A percentile compares a stretch with the other conserved stretches of the same genome.
Evolutionary conservation across 2,888 invertebrate genomes (phyloP).

Genomic region (Prosopocoilus inquinatus): DNA sequence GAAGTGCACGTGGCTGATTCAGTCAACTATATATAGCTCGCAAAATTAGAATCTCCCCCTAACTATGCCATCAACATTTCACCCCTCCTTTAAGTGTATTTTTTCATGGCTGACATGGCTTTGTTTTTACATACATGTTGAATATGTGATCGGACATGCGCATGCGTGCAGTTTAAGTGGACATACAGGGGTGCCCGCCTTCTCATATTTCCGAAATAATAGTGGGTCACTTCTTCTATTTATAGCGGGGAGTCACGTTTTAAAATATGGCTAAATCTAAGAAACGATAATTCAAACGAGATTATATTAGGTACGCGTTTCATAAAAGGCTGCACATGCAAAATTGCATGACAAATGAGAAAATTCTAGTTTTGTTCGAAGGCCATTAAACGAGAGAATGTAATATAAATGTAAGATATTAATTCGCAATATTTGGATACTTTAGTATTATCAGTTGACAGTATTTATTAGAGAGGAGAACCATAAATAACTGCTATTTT

Average conservation of each 20-base stretch:
- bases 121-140: constrained; percentile 27
- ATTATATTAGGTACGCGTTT: background rate
- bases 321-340: background rate
- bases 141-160: constrained; percentile 23
- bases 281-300: no score
- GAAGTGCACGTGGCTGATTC: background rate
- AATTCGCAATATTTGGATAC: no score
- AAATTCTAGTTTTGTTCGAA: background rate
- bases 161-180: constrained; percentile 24
- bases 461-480: no score
- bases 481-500: no score
- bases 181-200: constrained; percentile 6
- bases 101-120: constrained; percentile 29
- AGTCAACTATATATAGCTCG: constrained; percentile 7
- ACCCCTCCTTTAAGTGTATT: constrained; percentile 12
- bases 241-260: no score
- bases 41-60: constrained; percentile 4
- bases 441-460: no score
- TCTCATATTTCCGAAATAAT: background rate
- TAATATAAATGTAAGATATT: no score
- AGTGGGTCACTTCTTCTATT: no score
- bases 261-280: no score
- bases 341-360: background rate
- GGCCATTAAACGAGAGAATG: no score
- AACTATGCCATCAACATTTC: constrained; percentile 14